Conservation (phyloP, 2,113 vertebrate species). For the Chaetura pelagica region DNA sequence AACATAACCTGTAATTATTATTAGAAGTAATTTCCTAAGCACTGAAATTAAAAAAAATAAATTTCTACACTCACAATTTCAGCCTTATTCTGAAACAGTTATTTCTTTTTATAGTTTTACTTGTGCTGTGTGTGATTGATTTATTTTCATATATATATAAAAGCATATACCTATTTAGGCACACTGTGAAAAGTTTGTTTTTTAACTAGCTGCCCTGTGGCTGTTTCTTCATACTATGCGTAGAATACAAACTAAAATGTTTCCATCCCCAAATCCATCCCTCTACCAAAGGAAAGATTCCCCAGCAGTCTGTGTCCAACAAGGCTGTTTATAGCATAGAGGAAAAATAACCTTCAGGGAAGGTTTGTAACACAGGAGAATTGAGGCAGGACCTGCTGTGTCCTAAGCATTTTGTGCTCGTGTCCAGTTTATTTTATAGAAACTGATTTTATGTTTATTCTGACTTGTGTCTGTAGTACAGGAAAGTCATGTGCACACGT, state of each 20-base stretch:
- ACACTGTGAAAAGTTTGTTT: neutral
- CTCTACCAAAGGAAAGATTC: neutral
- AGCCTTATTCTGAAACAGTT: neutral
- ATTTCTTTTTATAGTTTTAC: neutral
- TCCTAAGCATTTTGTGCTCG: neutral
- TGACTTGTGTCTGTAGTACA: neutral
- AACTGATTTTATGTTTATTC: neutral
- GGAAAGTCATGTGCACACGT: accelerated
- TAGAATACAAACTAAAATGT: neutral
- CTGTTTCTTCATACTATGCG: neutral
- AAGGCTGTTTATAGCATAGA: neutral
- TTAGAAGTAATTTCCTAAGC: neutral
- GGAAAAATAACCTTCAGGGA: neutral
- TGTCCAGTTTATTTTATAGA: neutral
- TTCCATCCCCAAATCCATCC: neutral
- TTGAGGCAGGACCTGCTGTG: neutral
- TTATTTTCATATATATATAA: neutral
- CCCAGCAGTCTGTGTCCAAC: neutral
- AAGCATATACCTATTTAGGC: neutral
- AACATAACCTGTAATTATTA: neutral
- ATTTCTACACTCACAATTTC: neutral
- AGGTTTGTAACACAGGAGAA: neutral
- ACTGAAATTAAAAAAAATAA: neutral
- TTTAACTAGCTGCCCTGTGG: neutral
- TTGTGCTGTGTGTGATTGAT: neutral